These are phyloP conservation scores for Myiothlypis coronata DNA, from an alignment of 2,797 vertebrate species.

Conservation along the genomic window DNA sequence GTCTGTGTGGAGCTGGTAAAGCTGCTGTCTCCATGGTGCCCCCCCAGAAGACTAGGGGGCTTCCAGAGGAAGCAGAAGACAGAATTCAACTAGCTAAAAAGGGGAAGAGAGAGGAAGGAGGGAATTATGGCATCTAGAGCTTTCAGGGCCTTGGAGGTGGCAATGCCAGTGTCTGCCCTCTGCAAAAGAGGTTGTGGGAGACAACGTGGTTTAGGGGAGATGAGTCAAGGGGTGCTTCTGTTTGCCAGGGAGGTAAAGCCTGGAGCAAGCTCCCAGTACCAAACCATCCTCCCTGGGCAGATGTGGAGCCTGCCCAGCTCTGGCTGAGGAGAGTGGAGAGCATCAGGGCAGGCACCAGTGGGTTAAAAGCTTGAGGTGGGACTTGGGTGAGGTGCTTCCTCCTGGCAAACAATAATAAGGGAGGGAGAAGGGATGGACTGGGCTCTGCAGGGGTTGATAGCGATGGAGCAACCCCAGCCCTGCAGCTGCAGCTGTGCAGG, in stretches of 20 bases:
- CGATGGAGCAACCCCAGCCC: neutral
- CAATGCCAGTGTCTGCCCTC: neutral
- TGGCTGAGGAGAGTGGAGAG: neutral
- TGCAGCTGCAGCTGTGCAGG: rapidly evolving
- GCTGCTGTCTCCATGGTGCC: neutral
- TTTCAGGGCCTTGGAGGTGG: neutral
- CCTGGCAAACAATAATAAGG: neutral
- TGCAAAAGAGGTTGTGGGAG: neutral
- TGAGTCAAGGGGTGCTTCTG: neutral
- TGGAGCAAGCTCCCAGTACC: neutral
- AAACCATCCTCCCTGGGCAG: neutral
- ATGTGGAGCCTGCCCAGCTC: neutral
- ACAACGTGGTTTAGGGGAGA: rapidly evolving
- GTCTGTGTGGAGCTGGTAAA: neutral
- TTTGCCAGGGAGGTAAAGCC: neutral
- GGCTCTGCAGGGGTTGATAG: slow-evolving; percentile 2
- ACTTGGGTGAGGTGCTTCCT: slow-evolving; percentile 39
- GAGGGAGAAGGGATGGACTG: neutral
- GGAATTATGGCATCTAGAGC: neutral
- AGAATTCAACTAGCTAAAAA: neutral
- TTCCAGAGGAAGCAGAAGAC: neutral
- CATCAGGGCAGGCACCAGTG: neutral
- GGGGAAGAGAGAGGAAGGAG: neutral
- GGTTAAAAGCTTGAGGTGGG: slow-evolving; percentile 28
- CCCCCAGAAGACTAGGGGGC: neutral